Evolutionary conservation across 2,888 invertebrate species (phyloP).

Genomic region (Agapostemon virescens): DNA sequence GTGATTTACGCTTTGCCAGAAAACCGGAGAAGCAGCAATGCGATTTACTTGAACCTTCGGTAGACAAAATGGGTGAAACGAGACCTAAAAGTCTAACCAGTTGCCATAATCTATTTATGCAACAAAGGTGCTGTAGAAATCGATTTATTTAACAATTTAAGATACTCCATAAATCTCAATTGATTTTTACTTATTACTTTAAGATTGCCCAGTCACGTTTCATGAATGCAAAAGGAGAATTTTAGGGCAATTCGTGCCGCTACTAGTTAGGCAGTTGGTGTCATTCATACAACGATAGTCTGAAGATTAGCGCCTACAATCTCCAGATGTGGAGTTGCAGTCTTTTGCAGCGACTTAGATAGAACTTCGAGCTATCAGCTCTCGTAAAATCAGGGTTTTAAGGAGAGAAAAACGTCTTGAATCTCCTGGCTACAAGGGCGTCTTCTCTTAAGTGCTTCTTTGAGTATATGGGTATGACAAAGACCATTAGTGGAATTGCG

Average conservation of each 20-base stretch:
- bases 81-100: background rate
- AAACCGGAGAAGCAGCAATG: background rate
- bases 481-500: background rate
- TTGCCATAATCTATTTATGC: background rate
- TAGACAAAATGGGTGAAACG: background rate
- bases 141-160: background rate
- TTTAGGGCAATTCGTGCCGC: background rate
- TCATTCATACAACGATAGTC: background rate
- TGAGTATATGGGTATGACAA: background rate
- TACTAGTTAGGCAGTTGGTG: background rate
- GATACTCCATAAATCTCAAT: background rate
- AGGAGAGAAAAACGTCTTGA: background rate
- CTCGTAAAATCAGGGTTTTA: slow-evolving; percentile 1
- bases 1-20: background rate
- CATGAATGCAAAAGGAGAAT: background rate
- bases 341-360: background rate
- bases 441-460: background rate
- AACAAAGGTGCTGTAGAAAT: background rate
- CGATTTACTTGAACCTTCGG: background rate
- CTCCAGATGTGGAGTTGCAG: background rate
- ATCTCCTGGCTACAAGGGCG: background rate
- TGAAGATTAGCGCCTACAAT: background rate
- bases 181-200: background rate
- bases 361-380: background rate
- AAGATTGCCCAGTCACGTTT: background rate